Percentiles rank a stretch among this genome's conserved stretches.
Evolutionary conservation across 2,888 invertebrate species (phyloP).

Genomic region (Conomelus anceps): DNA sequence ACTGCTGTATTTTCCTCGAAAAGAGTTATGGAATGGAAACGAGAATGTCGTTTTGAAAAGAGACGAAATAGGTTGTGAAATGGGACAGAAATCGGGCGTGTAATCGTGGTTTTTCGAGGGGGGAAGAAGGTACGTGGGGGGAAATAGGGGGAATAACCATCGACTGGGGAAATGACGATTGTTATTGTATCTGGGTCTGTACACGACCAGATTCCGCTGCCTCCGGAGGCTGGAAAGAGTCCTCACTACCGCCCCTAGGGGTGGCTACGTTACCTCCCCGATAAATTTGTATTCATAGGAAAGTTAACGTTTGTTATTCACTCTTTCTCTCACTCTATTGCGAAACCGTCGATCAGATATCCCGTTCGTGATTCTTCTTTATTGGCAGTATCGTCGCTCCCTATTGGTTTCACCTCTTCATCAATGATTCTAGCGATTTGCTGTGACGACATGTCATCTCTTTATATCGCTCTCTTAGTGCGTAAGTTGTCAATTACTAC

Average conservation of each 20-base stretch:
- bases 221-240: background rate
- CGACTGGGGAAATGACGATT: background rate
- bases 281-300: slow-evolving; percentile 9
- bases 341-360: background rate
- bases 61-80: background rate
- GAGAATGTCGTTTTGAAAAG: background rate
- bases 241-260: background rate
- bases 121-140: background rate
- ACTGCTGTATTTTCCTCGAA: background rate
- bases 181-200: background rate
- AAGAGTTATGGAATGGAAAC: background rate
- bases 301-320: slow-evolving; percentile 3
- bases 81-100: background rate
- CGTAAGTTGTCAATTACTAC: no score
- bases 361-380: background rate
- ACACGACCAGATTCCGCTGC: background rate
- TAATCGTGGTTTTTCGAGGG: background rate
- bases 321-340: background rate
- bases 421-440: no score
- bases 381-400: background rate
- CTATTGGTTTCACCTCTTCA: no score
- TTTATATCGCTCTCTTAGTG: no score
- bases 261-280: background rate
- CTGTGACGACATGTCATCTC: no score
- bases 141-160: background rate